Conservation (phyloP, 2,113 vertebrate genomes). For the Istiophorus platypterus region DNA sequence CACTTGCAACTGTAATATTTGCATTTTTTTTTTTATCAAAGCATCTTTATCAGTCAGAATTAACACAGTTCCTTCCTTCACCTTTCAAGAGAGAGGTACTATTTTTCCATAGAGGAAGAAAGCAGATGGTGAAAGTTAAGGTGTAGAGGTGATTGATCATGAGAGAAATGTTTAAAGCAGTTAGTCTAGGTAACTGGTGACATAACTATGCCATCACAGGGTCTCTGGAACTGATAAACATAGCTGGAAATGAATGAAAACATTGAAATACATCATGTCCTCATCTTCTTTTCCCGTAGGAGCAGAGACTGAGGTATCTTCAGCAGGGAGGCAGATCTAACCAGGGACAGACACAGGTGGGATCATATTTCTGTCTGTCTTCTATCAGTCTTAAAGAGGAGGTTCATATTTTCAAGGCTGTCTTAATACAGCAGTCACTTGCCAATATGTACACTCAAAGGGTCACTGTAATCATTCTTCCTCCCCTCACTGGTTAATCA, state of each 20-base stretch:
- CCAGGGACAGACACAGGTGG: constrained; percentile 75
- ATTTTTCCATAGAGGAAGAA: too few relatives aligned
- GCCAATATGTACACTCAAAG: neutral
- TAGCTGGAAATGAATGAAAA: neutral
- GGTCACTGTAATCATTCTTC: neutral
- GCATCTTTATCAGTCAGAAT: neutral
- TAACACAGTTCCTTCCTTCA: neutral
- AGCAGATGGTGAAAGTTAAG: too few relatives aligned
- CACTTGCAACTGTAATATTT: neutral
- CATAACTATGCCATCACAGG: too few relatives aligned
- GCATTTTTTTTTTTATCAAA: neutral
- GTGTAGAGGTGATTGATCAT: neutral
- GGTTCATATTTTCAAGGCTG: neutral
- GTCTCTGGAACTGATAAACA: neutral
- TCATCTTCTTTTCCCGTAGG: constrained; percentile 54
- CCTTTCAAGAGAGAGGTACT: too few relatives aligned
- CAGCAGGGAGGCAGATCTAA: constrained; percentile 79
- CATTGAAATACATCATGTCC: neutral
- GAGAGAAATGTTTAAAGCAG: neutral
- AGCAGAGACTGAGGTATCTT: constrained; percentile 93
- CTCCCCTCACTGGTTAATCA: too few relatives aligned
- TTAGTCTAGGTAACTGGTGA: too few relatives aligned
- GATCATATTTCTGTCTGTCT: constrained; percentile 9
- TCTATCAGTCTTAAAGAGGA: neutral
- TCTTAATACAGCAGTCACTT: neutral